Conservation (phyloP, 2,797 vertebrate species). For the Liparis tanakae region DNA sequence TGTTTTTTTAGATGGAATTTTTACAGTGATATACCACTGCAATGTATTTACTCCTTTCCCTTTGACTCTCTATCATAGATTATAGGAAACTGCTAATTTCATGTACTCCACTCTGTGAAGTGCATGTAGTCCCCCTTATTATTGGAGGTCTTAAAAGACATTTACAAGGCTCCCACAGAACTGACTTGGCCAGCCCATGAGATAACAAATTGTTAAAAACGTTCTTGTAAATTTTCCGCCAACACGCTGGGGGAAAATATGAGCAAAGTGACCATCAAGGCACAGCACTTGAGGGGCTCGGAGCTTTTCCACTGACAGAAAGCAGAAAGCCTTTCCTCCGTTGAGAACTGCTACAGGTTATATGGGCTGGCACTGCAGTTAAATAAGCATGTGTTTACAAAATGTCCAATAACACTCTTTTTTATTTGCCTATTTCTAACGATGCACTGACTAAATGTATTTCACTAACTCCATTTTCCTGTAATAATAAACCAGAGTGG, state of each 20-base stretch:
- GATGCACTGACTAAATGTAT: constrained; percentile 15
- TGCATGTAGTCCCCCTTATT: constrained; percentile 39
- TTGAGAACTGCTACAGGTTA: constrained; percentile 35
- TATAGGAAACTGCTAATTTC: constrained; percentile 44
- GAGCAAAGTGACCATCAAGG: constrained; percentile 61
- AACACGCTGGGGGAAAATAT: constrained; percentile 61
- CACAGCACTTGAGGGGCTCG: constrained; percentile 56
- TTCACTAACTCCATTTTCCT: constrained; percentile 22
- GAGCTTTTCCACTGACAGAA: constrained; percentile 62
- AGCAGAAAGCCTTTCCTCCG: constrained; percentile 57
- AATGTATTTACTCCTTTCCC: constrained; percentile 9
- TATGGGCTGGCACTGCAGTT: constrained; percentile 41
- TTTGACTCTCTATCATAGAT: constrained; percentile 32
- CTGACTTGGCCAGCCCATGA: constrained; percentile 64
- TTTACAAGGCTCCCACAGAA: constrained; percentile 71
- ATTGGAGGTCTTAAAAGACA: constrained; percentile 56
- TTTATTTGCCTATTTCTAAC: constrained; percentile 39
- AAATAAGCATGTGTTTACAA: constrained; percentile 67
- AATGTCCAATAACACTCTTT: constrained; percentile 48
- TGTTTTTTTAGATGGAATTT: no score
- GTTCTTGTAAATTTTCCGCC: constrained; percentile 67
- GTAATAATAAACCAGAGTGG: constrained; percentile 20
- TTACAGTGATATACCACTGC: background rate
- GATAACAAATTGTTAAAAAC: constrained; percentile 74
- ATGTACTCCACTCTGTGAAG: constrained; percentile 41